These are phyloP conservation scores for Podarcis lilfordi DNA, from an alignment of 2,797 vertebrate species.

Conservation along the genomic window DNA sequence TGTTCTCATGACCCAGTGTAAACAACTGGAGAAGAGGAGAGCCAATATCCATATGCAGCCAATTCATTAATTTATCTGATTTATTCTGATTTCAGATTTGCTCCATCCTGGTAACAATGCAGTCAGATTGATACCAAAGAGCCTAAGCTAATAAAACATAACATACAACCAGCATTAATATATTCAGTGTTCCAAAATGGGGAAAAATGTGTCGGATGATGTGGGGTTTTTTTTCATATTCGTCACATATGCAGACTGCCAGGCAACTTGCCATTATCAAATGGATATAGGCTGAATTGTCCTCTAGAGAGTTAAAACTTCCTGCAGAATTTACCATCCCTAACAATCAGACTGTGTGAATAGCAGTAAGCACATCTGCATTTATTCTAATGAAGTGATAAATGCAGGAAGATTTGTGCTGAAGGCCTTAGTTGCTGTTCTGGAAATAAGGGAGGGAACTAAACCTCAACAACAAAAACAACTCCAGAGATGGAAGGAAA, in stretches of 20 bases:
- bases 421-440: slow-evolving; percentile 54
- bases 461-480: slow-evolving; percentile 55
- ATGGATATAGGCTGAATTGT: no score
- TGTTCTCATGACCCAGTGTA: neutral
- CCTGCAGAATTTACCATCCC: slow-evolving; percentile 27
- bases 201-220: neutral
- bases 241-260: neutral
- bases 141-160: neutral
- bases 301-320: slow-evolving; percentile 14
- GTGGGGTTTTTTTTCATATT: neutral
- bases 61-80: neutral
- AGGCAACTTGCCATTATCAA: neutral
- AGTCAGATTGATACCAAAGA: neutral
- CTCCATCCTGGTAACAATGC: neutral
- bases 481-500: slow-evolving; percentile 68
- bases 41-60: neutral
- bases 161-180: neutral
- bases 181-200: neutral
- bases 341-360: slow-evolving; percentile 36
- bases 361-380: slow-evolving; percentile 36
- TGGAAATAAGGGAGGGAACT: slow-evolving; percentile 47
- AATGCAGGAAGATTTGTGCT: slow-evolving; percentile 49
- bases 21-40: neutral
- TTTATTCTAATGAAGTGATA: slow-evolving; percentile 56
- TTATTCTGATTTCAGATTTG: neutral